These are phyloP conservation scores for Sphaeridia pumilis DNA, from an alignment of 2,888 invertebrate genomes.

Conservation along the genomic window DNA sequence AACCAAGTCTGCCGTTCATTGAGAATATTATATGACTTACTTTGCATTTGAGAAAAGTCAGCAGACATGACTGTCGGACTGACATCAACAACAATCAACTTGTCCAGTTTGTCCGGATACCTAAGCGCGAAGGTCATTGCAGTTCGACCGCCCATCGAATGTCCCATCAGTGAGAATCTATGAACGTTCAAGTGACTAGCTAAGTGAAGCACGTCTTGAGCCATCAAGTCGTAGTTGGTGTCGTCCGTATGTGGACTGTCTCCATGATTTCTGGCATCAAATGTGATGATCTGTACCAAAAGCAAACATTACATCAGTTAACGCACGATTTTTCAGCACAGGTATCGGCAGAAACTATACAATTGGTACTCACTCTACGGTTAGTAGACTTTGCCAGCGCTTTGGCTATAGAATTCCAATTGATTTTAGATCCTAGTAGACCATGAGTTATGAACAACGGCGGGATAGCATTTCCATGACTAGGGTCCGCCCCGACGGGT, in stretches of 20 bases:
- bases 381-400: slow-evolving; percentile 52
- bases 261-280: slow-evolving; percentile 92
- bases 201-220: slow-evolving; percentile 57
- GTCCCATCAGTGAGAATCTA: slow-evolving; percentile 64
- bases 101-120: slow-evolving; percentile 50
- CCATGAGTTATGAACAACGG: slow-evolving; percentile 81
- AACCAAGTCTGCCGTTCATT: no score
- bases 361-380: neutral
- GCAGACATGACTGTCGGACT: slow-evolving; percentile 45
- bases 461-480: no score
- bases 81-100: slow-evolving; percentile 59
- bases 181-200: slow-evolving; percentile 52
- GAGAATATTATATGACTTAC: slow-evolving; percentile 13
- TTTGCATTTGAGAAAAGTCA: slow-evolving; percentile 19
- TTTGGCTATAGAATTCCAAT: slow-evolving; percentile 73
- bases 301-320: neutral
- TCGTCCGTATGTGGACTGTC: slow-evolving; percentile 69
- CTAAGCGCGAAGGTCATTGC: slow-evolving; percentile 69
- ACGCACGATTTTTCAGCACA: neutral
- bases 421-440: slow-evolving; percentile 70
- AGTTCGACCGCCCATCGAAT: slow-evolving; percentile 92
- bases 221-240: slow-evolving; percentile 62
- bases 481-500: neutral
- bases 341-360: neutral
- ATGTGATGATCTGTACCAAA: slow-evolving; percentile 51